A percentile compares a stretch with the other conserved stretches of the same genome.
Conservation (phyloP, 2,888 invertebrate genomes). For the Drosophila testacea region DNA sequence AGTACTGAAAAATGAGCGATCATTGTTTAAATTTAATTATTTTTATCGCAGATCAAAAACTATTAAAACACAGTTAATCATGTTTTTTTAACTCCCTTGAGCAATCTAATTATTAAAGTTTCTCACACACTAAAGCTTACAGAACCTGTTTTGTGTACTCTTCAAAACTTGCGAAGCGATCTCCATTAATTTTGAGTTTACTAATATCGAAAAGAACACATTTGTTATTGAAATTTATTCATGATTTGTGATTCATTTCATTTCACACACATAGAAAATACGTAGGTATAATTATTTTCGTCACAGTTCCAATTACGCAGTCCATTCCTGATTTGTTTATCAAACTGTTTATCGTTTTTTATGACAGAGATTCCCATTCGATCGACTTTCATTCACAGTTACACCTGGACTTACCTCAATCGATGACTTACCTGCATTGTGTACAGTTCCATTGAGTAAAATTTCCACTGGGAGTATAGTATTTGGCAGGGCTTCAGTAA, state of each 20-base stretch:
- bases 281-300: background rate
- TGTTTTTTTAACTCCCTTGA: background rate
- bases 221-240: background rate
- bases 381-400: background rate
- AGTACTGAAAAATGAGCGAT: too few relatives aligned
- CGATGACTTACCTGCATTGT: slow-evolving; percentile 31
- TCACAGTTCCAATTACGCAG: slow-evolving; percentile 7
- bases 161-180: background rate
- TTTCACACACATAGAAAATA: background rate
- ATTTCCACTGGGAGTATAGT: slow-evolving; percentile 17
- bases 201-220: background rate
- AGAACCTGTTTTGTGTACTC: background rate
- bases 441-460: slow-evolving; percentile 9
- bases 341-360: too few relatives aligned
- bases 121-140: background rate
- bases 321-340: slow-evolving; percentile 18
- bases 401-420: slow-evolving; percentile 34
- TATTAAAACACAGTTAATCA: background rate
- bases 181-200: background rate
- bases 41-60: background rate
- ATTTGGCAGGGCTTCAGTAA: slow-evolving; percentile 2
- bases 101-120: background rate
- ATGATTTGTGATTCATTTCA: slow-evolving; percentile 4
- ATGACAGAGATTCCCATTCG: background rate
- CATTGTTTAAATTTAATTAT: background rate